These are phyloP conservation scores for Knipowitschia caucasica DNA, from an alignment of 2,797 vertebrate species.

Conservation along the genomic window DNA sequence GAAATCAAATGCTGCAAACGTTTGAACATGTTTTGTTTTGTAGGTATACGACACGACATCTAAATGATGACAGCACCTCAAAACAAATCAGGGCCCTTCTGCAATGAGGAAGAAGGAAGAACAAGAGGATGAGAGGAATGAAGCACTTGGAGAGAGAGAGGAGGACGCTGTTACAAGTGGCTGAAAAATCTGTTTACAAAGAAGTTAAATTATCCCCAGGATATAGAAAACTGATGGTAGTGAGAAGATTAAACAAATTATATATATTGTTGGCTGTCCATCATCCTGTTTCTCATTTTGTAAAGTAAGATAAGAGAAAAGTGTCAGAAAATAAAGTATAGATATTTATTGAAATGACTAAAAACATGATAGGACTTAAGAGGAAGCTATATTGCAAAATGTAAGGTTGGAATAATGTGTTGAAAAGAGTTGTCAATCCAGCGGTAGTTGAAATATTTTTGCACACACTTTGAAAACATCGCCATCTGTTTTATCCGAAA, in stretches of 20 bases:
- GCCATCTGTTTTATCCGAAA: constrained; percentile 47
- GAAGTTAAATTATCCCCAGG: constrained; percentile 64
- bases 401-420: constrained; percentile 63
- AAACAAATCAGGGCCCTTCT: constrained; percentile 92
- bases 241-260: constrained; percentile 72
- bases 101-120: constrained; percentile 75
- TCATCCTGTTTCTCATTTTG: constrained; percentile 83
- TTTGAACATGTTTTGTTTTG: not conserved
- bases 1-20: not conserved
- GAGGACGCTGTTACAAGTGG: constrained; percentile 51
- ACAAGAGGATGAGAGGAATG: constrained; percentile 47
- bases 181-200: constrained; percentile 55
- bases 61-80: constrained; percentile 91
- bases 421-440: constrained; percentile 59
- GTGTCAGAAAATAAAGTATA: constrained; percentile 70
- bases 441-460: constrained; percentile 76
- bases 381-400: constrained; percentile 68
- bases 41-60: constrained; percentile 90
- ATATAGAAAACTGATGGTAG: constrained; percentile 64
- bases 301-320: constrained; percentile 76
- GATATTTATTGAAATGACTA: constrained; percentile 74
- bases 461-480: constrained; percentile 69
- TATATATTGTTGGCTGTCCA: constrained; percentile 83
- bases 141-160: constrained; percentile 13
- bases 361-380: constrained; percentile 61